These are phyloP conservation scores for Tretioscincus oriximinensis DNA, from an alignment of 2,113 vertebrate genomes.

Conservation along the genomic window DNA sequence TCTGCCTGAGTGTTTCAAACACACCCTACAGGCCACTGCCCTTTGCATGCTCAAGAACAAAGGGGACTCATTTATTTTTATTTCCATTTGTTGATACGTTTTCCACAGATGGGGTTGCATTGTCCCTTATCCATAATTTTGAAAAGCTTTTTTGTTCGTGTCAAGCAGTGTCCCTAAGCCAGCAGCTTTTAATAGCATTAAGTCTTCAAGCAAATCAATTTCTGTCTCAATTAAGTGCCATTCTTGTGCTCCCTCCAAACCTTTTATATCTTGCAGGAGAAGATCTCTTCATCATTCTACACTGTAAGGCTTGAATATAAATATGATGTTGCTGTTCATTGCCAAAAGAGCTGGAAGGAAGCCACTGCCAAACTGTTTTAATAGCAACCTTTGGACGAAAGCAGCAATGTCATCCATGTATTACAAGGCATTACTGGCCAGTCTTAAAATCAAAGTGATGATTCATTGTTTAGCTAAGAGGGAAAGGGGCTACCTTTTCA, in stretches of 20 bases:
- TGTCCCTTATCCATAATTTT: constrained; percentile 54
- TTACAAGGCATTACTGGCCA: constrained; percentile 35
- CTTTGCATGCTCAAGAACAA: constrained; percentile 13
- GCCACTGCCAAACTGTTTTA: constrained; percentile 54
- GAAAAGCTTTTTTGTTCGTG: constrained; percentile 60
- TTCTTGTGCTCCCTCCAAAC: constrained; percentile 41
- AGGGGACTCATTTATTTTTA: constrained; percentile 33
- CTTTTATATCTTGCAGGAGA: constrained; percentile 48
- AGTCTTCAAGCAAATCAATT: constrained; percentile 61
- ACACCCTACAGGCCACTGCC: not conserved
- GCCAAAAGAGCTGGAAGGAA: constrained; percentile 43
- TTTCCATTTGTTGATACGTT: constrained; percentile 39
- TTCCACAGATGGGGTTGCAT: constrained; percentile 45
- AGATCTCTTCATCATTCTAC: constrained; percentile 31
- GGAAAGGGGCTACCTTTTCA: constrained; percentile 51
- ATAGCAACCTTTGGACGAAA: constrained; percentile 63
- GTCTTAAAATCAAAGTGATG: constrained; percentile 56
- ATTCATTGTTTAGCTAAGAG: constrained; percentile 50
- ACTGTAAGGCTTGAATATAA: constrained; percentile 44
- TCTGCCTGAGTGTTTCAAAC: not conserved
- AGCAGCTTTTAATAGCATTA: constrained; percentile 66
- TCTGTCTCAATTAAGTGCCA: constrained; percentile 31
- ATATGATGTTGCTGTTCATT: constrained; percentile 36
- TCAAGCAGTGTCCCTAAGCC: constrained; percentile 40
- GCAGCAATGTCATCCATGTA: constrained; percentile 41